Base-by-base conservation (phyloP, 1,140 invertebrate species). In the Trichonephila clavata region DNA sequence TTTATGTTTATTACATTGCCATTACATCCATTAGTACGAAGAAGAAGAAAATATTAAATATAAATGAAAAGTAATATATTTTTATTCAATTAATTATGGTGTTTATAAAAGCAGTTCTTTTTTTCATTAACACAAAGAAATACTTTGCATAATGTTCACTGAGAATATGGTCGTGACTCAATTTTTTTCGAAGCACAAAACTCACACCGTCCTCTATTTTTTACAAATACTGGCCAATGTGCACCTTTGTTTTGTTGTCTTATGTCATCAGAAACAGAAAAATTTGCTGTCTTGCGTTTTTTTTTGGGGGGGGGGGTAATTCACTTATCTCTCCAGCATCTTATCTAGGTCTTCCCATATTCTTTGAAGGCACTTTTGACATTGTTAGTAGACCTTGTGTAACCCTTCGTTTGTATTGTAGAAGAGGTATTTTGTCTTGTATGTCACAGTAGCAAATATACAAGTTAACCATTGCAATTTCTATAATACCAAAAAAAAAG, bases 191-290 rank as follows among this genome's bases (percentile, higher is more conserved):
- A n/a, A n/a, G n/a, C n/a, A n/a, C n/a, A n/a, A n/a, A n/a, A n/a
- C n/a, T n/a, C n/a, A n/a, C n/a, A n/a, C n/a, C n/a, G n/a, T n/a
- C n/a, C n/a, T n/a, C n/a, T n/a, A n/a, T n/a, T n/a, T n/a, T n/a
- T n/a, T n/a, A n/a, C n/a, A n/a, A n/a, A n/a, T n/a, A n/a, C 39
- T 90, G 68, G 89, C 71, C 89, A 90, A 90, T 90, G 89, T 32
- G 61, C 65, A 71, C 71, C 89, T 81, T 63, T 90, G 27, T 90
- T 90, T 89, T 90, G 61, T 90, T 71, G 63, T 32, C 71, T 65
- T 71, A 90, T 63, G 63, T 90, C 89, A 90, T 90, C 59, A 90
- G 50, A 90, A 90, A 90, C 89, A 60, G 89, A 90, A 65, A n/a
- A 81, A 90, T 90, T 90, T 90, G 61, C 43, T 90, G 32, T 90